A percentile compares a stretch with the other conserved stretches of the same genome.
Conservation (phyloP, 2,888 invertebrate species). For the Eurytoma adleriae region DNA sequence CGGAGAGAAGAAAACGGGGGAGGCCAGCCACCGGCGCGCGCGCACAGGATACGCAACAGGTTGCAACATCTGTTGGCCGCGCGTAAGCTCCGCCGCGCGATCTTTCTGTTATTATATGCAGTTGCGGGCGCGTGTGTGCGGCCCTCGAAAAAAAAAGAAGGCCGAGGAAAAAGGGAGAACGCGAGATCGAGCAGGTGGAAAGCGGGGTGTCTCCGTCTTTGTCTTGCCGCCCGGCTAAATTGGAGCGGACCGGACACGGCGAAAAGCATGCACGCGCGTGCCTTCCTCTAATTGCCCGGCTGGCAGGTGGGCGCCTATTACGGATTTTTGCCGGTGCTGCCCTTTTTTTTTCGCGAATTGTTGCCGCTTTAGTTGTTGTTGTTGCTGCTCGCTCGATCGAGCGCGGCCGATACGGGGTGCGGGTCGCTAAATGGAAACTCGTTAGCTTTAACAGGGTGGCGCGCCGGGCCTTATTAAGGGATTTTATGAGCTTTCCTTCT, state of each 20-base stretch:
- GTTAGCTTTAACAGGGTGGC: slow-evolving; percentile 20
- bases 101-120: slow-evolving; percentile 37
- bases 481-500: slow-evolving; percentile 14
- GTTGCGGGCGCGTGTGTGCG: slow-evolving; percentile 14
- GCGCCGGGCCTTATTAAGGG: neutral
- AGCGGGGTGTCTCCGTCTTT: slow-evolving; percentile 12
- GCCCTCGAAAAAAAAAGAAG: neutral
- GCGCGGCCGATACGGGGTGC: neutral
- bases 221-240: slow-evolving; percentile 10
- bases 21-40: slow-evolving; percentile 17
- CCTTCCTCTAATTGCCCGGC: slow-evolving; percentile 29
- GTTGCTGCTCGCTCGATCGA: too few relatives aligned
- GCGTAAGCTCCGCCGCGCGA: neutral
- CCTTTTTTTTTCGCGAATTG: neutral
- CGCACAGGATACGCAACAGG: slow-evolving; percentile 52
- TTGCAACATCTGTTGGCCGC: slow-evolving; percentile 53
- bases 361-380: too few relatives aligned
- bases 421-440: slow-evolving; percentile 18
- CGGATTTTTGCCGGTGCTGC: slow-evolving; percentile 8
- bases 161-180: slow-evolving; percentile 33
- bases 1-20: slow-evolving; percentile 7
- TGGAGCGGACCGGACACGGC: slow-evolving; percentile 12
- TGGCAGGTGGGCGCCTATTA: slow-evolving; percentile 30
- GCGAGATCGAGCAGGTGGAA: slow-evolving; percentile 47
- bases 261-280: neutral